Evolutionary conservation across 2,888 invertebrate genomes (phyloP), one percentile per base, ranked within the genome.

Genomic region (Melikaiella ostensackeni): DNA sequence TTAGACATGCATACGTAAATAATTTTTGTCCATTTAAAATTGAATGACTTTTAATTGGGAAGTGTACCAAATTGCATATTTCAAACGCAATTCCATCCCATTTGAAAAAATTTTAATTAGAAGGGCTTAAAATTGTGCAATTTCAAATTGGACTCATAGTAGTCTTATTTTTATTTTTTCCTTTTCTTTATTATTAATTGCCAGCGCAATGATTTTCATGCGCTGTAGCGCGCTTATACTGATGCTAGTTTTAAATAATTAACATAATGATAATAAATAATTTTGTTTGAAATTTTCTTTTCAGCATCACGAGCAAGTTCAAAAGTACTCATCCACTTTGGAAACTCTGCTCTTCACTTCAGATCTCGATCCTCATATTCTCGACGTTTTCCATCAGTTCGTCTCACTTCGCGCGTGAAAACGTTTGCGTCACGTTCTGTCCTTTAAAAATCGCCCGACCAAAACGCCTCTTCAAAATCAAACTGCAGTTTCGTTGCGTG

Each of bases 321-420:
- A 98, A 92, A 97, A 98, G 90, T 99, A 98, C 93, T 97, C 98
- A 92, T 96, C 96, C 84, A 98, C 98, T 0, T 92, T 99, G 91
- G 98, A 99, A 91, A 98, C 97, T 1, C 93, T 99, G 64, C 94
- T 99, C 62, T 99, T 99, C 92, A 98, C 99, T 0, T 97, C 97
- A 86, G 98, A 99, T 92, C 93, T 99, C 90, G 99, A 99, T 91
- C 95, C 97, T 4, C 98, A 98, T 91, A 98, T 99, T 89, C 92
- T 98, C 81, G 98, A 98, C 91, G 96, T 99, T 78, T 99, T 99
- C 94, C 98, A 98, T 89, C 99, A 99, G 92, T 99, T 99, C 92
- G 96, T 98, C 82, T 98, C 98, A 70, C 93, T 99, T 46, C 94
- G 96, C 75, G 95, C 96, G 55, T 97, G 94, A 93, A 81, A 55